phyloP scores from a whole-genome alignment of 2,113 vertebrate genomes.

The Cyrtonyx montezumae region DNA sequence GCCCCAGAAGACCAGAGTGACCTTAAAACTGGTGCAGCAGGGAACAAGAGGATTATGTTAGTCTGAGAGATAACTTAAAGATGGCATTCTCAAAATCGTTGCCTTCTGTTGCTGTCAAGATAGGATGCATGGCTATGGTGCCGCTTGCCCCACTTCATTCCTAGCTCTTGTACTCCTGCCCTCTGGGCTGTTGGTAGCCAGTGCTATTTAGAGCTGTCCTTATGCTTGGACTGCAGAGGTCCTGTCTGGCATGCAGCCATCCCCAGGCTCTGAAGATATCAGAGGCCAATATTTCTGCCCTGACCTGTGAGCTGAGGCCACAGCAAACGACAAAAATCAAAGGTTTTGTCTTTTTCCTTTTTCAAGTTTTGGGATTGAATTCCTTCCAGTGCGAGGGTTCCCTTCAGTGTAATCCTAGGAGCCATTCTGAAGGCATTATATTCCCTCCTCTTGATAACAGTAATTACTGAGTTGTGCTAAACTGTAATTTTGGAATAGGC shows the following conservation, averaged over 20 bases:
- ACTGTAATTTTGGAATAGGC: slow-evolving; percentile 9
- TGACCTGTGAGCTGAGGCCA: background rate
- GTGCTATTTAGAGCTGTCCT: slow-evolving; percentile 39
- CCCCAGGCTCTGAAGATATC: slow-evolving; percentile 16
- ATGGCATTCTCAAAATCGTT: slow-evolving; percentile 24
- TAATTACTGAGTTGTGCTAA: background rate
- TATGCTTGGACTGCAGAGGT: slow-evolving; percentile 25
- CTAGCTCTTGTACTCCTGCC: slow-evolving; percentile 11
- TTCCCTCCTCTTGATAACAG: background rate
- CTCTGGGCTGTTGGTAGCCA: slow-evolving; percentile 14
- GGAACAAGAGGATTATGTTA: slow-evolving; percentile 58
- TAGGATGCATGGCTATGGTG: background rate
- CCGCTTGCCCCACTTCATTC: background rate
- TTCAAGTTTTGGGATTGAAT: background rate
- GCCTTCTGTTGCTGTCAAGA: slow-evolving; percentile 9
- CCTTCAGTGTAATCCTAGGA: background rate
- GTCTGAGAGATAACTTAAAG: background rate
- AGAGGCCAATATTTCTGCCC: slow-evolving; percentile 32
- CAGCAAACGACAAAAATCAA: slow-evolving; percentile 34
- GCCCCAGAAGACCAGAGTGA: slow-evolving; percentile 6
- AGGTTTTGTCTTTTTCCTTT: slow-evolving; percentile 5
- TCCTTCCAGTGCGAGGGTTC: background rate
- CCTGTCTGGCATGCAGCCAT: slow-evolving; percentile 43
- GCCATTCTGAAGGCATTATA: background rate
- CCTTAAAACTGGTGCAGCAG: slow-evolving; percentile 38